A percentile compares a stretch with the other conserved stretches of the same genome.
These are phyloP conservation scores for Xylota segnis DNA, from an alignment of 2,888 invertebrate species.

Conservation along the genomic window DNA sequence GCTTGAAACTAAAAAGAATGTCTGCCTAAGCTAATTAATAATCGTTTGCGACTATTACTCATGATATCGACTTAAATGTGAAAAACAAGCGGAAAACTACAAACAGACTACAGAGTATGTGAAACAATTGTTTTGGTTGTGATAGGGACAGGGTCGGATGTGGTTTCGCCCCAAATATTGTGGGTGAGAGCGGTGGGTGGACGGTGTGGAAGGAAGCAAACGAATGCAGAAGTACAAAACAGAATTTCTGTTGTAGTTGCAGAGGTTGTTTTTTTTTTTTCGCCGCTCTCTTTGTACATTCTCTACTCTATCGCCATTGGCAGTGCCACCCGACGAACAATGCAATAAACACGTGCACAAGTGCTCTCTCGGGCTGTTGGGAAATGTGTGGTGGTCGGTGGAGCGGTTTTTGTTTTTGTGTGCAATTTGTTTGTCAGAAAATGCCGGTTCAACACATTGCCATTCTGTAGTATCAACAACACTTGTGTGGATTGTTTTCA, in stretches of 20 bases:
- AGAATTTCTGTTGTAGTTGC: conserved; percentile 11
- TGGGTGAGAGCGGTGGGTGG: neutral
- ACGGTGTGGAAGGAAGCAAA: neutral
- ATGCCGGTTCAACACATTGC: conserved; percentile 73
- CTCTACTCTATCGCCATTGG: conserved; percentile 13
- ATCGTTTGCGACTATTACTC: conserved; percentile 49
- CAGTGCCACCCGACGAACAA: neutral
- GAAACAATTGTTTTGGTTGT: conserved; percentile 8
- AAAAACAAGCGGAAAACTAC: conserved; percentile 22
- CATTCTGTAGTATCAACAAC: conserved; percentile 55
- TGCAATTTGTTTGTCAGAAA: conserved; percentile 49
- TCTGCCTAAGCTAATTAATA: conserved; percentile 55
- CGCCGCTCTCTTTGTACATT: conserved; percentile 26
- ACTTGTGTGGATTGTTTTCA: conserved; percentile 57
- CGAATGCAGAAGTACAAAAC: conserved; percentile 1
- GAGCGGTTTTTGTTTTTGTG: conserved; percentile 35
- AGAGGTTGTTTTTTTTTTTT: neutral
- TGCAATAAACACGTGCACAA: conserved; percentile 60
- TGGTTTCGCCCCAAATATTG: neutral
- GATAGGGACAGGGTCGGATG: conserved; percentile 12
- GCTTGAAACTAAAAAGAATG: conserved; percentile 27
- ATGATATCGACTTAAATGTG: conserved; percentile 48
- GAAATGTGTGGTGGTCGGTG: neutral
- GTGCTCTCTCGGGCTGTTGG: conserved; percentile 25
- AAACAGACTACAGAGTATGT: conserved; percentile 7